phyloP scores from a whole-genome alignment of 2,113 vertebrate genomes.

The Asarcornis scutulata region DNA sequence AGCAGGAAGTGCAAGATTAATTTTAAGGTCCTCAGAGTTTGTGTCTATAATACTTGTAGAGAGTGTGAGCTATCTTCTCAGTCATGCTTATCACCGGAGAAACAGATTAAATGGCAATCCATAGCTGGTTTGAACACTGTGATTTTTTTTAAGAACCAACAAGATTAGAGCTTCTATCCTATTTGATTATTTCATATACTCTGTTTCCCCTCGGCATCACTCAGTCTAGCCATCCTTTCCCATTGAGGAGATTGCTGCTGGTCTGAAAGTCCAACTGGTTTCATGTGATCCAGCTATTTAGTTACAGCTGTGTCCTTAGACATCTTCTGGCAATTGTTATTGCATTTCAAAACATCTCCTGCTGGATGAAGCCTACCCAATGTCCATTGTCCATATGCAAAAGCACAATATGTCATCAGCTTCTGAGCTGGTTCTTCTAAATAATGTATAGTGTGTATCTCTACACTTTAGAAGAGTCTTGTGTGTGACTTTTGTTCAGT shows the following conservation, averaged over 20 bases:
- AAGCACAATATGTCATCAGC: background rate
- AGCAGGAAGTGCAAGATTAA: background rate
- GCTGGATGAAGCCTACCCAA: background rate
- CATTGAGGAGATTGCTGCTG: background rate
- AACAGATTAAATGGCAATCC: background rate
- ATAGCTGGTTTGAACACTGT: background rate
- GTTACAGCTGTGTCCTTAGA: background rate
- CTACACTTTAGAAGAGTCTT: background rate
- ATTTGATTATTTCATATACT: background rate
- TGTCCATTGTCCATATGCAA: background rate
- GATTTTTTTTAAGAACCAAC: background rate
- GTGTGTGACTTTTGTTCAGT: background rate
- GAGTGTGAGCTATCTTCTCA: background rate
- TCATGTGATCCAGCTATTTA: background rate
- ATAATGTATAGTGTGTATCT: rapidly evolving
- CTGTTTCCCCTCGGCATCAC: background rate
- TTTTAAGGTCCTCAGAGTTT: background rate
- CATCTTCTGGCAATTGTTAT: background rate
- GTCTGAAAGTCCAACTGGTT: background rate
- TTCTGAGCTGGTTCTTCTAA: background rate
- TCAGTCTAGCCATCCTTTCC: background rate
- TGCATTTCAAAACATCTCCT: background rate
- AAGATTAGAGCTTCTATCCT: background rate
- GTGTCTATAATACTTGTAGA: background rate
- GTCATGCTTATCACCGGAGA: background rate